phyloP scores from a whole-genome alignment of 30 jellyfish, hydroid and myxozoan genomes.

The Nemopilema nomurai region DNA sequence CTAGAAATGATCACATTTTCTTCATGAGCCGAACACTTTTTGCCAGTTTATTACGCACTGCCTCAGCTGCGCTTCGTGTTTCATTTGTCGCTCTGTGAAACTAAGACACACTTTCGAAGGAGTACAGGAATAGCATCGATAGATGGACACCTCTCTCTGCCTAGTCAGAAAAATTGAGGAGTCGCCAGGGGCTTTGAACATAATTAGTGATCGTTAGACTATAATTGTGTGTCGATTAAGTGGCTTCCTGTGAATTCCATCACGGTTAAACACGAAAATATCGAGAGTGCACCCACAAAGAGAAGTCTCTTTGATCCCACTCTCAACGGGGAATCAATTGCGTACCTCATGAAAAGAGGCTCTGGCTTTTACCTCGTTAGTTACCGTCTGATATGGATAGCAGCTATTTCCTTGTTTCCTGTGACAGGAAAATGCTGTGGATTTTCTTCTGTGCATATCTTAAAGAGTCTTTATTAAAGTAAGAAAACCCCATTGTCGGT shows the following conservation, averaged over 20 bases:
- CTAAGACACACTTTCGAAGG: not conserved
- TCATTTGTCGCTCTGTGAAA: too few relatives aligned
- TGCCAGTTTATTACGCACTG: not conserved
- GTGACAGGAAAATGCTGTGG: not conserved
- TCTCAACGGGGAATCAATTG: not conserved
- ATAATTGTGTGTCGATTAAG: constrained; percentile 10
- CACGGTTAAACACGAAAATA: not conserved
- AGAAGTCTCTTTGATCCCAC: not conserved
- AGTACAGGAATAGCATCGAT: not conserved
- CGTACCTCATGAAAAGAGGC: not conserved
- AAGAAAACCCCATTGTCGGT: too few relatives aligned
- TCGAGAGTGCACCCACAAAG: not conserved
- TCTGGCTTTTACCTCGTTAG: not conserved
- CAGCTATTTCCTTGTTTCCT: not conserved
- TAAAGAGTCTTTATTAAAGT: not conserved
- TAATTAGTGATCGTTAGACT: constrained; percentile 10
- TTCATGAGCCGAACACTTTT: not conserved
- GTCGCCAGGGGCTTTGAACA: not conserved
- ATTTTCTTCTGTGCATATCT: not conserved
- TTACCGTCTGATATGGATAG: not conserved
- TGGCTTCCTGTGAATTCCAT: constrained; percentile 8
- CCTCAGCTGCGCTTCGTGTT: not conserved
- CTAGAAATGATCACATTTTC: not conserved
- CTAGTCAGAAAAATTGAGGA: not conserved
- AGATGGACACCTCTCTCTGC: not conserved